Evolutionary conservation across 2,113 vertebrate species (phyloP), one percentile per base, ranked within the genome.

Genomic region (human): DNA sequence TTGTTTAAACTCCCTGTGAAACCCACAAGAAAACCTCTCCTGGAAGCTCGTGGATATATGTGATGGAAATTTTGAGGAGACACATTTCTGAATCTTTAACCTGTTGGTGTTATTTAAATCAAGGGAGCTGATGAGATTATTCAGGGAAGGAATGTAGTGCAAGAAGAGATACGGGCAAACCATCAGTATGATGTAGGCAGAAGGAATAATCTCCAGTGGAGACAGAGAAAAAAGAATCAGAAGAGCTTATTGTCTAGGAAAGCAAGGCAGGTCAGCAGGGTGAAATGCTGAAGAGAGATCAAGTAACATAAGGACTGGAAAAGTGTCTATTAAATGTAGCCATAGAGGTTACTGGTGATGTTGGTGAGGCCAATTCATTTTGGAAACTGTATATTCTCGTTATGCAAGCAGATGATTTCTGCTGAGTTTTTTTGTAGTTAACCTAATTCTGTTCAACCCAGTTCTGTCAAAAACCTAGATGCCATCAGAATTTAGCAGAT

Each of bases 1-100:
- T 94, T 90, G 70, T 94, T 96, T 94, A 96, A 97, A 96, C 86
- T 92, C 55, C 83, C 80, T 18, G 43, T 95, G 95, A 93, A 95
- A 88, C 35, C 80, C 0, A 8, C 92, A 85, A 91, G 89, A 88
- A 94, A 87, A 95, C 90, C 75, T 96, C 32, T 82, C 52, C 66
- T 13, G 3, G 90, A 92, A 89, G 73, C 79, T 68, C 45, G 85
- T 93, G 89, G 80, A 61, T 83, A 75, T 96, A 73, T 20, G 23
- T 79, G 88, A 79, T 87, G 61, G 55, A 20, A 96, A 43, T 75
- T 96, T 66, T 89, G 79, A 96, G 82, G 78, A 88, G 25, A 93
- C 59, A 91, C 8, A 35, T 91, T 85, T 81, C 40, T 94, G 59
- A 91, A 75, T 94, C 85, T 92, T 88, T 27, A 68, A 18, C 30